phyloP scores from a whole-genome alignment of 1,140 invertebrate genomes.

The Aphelenchoides avenae region DNA sequence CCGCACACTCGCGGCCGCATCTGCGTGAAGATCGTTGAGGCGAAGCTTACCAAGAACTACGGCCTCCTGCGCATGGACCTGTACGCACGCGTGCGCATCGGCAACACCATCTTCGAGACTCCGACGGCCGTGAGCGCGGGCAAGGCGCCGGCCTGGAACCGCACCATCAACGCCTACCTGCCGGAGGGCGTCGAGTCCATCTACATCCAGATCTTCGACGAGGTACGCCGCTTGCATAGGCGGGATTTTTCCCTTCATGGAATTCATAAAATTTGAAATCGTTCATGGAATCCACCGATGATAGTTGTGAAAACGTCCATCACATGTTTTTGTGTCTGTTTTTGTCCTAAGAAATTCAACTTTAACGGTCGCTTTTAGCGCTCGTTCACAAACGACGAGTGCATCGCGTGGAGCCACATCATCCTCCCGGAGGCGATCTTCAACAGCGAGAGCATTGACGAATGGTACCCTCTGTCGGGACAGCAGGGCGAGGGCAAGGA shows the following conservation, averaged over 20 bases:
- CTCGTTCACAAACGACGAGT: constrained; percentile 88
- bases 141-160: constrained; percentile 92
- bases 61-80: constrained; percentile 66
- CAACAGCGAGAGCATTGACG: constrained; percentile 80
- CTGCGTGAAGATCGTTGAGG: constrained; percentile 67
- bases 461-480: constrained; percentile 75
- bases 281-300: background rate
- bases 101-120: constrained; percentile 88
- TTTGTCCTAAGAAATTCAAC: background rate
- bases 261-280: background rate
- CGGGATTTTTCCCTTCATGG: background rate
- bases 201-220: constrained; percentile 90
- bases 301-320: too few species aligned
- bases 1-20: constrained; percentile 71
- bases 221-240: constrained; percentile 62
- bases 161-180: constrained; percentile 81
- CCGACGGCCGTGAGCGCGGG: constrained; percentile 87
- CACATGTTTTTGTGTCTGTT: too few species aligned
- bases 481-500: constrained; percentile 77
- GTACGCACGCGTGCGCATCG: constrained; percentile 64
- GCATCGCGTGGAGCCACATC: constrained; percentile 81
- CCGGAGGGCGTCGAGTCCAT: constrained; percentile 80
- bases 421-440: constrained; percentile 78
- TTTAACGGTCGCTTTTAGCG: constrained; percentile 62
- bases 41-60: constrained; percentile 91